Percentiles rank a stretch among this genome's conserved stretches.
Evolutionary conservation across 2,888 invertebrate genomes (phyloP).

Genomic region (Folsomia candida): DNA sequence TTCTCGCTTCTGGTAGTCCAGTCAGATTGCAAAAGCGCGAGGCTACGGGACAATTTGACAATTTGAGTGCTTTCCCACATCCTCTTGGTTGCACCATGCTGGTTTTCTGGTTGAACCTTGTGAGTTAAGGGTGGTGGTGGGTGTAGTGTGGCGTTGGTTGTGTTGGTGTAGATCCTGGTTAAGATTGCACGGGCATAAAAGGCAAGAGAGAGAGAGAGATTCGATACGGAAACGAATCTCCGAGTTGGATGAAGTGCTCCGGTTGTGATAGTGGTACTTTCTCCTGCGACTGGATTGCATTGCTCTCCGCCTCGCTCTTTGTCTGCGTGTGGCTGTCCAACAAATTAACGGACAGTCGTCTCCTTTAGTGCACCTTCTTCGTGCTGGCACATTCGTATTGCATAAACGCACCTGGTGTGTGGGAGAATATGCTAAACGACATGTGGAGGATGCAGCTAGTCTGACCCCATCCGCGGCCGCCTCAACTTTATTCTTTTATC

Average conservation of each 20-base stretch:
- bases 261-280: background rate
- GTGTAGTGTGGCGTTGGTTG: background rate
- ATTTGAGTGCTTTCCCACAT: constrained; percentile 4
- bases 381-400: background rate
- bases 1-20: background rate
- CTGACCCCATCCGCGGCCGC: background rate
- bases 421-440: background rate
- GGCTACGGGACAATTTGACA: constrained; percentile 1
- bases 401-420: background rate
- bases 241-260: too few species aligned
- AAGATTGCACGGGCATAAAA: background rate
- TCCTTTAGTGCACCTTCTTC: background rate
- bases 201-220: background rate
- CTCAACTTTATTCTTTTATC: background rate
- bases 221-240: background rate
- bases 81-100: too few species aligned
- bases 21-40: background rate
- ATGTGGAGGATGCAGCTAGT: background rate
- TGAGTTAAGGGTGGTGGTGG: background rate
- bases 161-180: background rate
- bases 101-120: background rate
- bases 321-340: background rate
- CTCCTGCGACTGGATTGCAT: background rate
- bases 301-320: background rate
- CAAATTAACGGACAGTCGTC: background rate